These are phyloP conservation scores for Drosophila miranda DNA, from an alignment of 1,140 invertebrate species.

Conservation along the genomic window DNA sequence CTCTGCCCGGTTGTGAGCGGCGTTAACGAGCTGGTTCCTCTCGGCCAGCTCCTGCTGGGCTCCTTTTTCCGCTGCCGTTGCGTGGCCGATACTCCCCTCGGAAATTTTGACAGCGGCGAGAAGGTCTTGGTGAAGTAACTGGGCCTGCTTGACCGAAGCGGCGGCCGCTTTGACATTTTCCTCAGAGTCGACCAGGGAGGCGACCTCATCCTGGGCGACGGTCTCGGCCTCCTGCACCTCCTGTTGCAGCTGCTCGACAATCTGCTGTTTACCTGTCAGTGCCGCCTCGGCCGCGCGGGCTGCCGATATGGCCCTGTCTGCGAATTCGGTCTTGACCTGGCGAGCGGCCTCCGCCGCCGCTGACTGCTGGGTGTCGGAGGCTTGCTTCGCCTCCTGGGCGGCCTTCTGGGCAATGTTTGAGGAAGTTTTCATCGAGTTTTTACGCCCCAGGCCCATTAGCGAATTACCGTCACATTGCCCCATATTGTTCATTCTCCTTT, in stretches of 20 bases:
- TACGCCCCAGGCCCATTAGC: not conserved
- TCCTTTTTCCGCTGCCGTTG: slow-evolving; percentile 84
- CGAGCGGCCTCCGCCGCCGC: slow-evolving; percentile 86
- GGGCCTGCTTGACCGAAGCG: slow-evolving; percentile 84
- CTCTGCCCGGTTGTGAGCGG: slow-evolving; percentile 84
- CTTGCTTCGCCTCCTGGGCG: slow-evolving; percentile 86
- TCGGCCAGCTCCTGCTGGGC: slow-evolving; percentile 84
- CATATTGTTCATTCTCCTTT: slow-evolving; percentile 2
- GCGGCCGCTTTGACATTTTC: slow-evolving; percentile 84
- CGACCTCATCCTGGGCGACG: slow-evolving; percentile 85
- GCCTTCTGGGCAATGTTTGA: slow-evolving; percentile 86
- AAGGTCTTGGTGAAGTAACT: slow-evolving; percentile 82
- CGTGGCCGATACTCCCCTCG: slow-evolving; percentile 84
- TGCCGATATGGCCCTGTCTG: slow-evolving; percentile 86
- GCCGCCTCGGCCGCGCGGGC: slow-evolving; percentile 87
- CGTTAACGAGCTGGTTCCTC: slow-evolving; percentile 85
- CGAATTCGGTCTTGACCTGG: slow-evolving; percentile 86
- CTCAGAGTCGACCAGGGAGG: slow-evolving; percentile 84
- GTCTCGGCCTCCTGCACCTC: slow-evolving; percentile 85
- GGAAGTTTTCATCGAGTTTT: slow-evolving; percentile 35
- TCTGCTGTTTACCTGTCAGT: slow-evolving; percentile 85
- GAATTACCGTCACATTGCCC: not conserved
- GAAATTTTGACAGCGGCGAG: slow-evolving; percentile 83
- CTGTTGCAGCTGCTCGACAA: slow-evolving; percentile 85
- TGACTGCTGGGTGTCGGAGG: slow-evolving; percentile 86